Base-by-base conservation (phyloP, 2,797 vertebrate genomes). In the Lagodon rhomboides region DNA sequence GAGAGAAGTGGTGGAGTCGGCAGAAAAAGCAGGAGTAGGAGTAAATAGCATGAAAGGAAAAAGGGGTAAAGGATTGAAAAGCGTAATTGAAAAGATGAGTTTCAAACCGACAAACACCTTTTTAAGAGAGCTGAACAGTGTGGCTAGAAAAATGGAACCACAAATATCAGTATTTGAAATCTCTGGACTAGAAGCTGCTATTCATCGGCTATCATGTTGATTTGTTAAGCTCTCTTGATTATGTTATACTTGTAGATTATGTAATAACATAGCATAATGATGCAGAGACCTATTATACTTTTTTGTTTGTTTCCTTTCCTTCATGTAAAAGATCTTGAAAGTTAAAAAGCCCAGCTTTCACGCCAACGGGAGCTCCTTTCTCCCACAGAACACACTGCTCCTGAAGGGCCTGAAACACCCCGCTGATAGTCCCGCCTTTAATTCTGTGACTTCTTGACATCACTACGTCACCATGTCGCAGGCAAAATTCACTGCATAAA, bases 41-140 rank as follows among this genome's bases (percentile, higher is more conserved):
- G 15, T 22, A 60, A 61, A 64, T 49, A 73, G 51, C 18, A 17
- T 47, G 20, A 22, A 27, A 62, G 60, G 25, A 84, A 53, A 23
- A 6, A n/a, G 16, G 1, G 27, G 1, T n/a, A 60, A 47, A 59
- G 1, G 30, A 68, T 5, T 49, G 22, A 71, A 67, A 74, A 55
- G 12, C 3, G 11, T 53, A 23, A 47, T 16, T 13, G 46, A 22
- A 66, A 44, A 41, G 18, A 74, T 3, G 13, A 23, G 34, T 46
- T 49, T 65, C 58, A 65, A 81, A 85, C 63, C 56, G 43, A 60
- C 50, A 22, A 71, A 10, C 38, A 38, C 38, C 38, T 38, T 10
- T 38, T 38, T 38, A 38, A 51, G 12, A 61, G 30, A 44, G 53
- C 9, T 43, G 6, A 47, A 30, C 7, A 54, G 15, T 38, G 70